Percentiles rank a stretch among this genome's conserved stretches.
phyloP scores from a whole-genome alignment of 2,797 vertebrate species.

The Sebastes trivittatus region DNA sequence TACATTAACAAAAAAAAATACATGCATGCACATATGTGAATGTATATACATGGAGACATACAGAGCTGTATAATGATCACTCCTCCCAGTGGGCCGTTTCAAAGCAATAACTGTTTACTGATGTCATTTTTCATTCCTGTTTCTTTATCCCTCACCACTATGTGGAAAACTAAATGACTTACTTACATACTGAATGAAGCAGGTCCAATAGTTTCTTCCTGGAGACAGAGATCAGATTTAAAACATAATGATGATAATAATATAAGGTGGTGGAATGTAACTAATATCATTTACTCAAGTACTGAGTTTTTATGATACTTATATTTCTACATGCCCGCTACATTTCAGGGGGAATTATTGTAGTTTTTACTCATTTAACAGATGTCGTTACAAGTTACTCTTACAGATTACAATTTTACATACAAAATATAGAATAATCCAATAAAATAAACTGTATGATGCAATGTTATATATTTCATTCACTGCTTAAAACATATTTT shows the following conservation, averaged over 20 bases:
- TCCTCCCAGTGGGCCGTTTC: constrained; percentile 42
- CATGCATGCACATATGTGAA: not conserved
- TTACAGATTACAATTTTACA: not conserved
- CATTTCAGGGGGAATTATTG: not conserved
- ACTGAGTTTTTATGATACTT: not conserved
- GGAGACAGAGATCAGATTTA: not conserved
- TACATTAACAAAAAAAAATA: constrained; percentile 1
- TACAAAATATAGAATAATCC: not conserved
- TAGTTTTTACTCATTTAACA: not conserved
- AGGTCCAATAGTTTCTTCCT: not conserved
- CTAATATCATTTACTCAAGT: not conserved
- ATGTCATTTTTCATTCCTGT: constrained; percentile 19
- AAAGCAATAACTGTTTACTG: constrained; percentile 53
- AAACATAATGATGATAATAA: not conserved
- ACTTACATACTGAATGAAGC: not conserved
- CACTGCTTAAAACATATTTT: no score
- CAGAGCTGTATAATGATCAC: not conserved
- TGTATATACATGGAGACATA: not conserved
- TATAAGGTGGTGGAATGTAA: not conserved
- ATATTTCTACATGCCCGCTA: not conserved
- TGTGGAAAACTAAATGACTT: not conserved
- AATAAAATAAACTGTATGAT: not conserved
- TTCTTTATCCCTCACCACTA: not conserved
- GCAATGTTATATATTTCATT: not conserved
- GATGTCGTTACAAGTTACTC: not conserved